These are phyloP conservation scores for Tanytarsus gracilentus DNA, from an alignment of 2,888 invertebrate genomes.

Conservation along the genomic window DNA sequence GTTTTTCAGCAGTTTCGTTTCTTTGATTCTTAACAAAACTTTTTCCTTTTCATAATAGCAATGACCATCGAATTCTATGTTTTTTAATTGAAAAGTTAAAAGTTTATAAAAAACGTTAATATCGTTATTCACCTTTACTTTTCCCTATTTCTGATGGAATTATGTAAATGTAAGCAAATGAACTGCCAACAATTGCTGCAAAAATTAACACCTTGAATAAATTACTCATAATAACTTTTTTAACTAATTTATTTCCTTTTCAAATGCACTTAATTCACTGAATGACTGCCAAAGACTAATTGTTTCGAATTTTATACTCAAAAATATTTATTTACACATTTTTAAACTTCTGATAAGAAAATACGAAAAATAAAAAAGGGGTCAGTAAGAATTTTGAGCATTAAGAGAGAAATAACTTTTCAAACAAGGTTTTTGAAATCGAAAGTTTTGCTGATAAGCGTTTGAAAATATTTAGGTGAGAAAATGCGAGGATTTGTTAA, in stretches of 20 bases:
- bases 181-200: neutral
- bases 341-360: too few relatives aligned
- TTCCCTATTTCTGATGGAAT: conserved; percentile 2
- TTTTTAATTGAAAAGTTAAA: neutral
- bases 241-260: neutral
- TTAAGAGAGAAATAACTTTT: too few relatives aligned
- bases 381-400: too few relatives aligned
- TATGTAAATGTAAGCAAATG: conserved; percentile 4
- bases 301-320: too few relatives aligned
- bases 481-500: too few relatives aligned
- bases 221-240: neutral
- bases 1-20: neutral
- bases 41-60: neutral
- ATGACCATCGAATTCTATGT: neutral
- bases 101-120: neutral
- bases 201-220: neutral
- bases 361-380: too few relatives aligned
- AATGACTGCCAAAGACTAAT: neutral
- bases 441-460: too few relatives aligned
- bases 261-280: neutral
- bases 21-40: neutral
- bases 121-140: conserved; percentile 3
- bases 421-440: too few relatives aligned
- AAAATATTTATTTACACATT: too few relatives aligned
- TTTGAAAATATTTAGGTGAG: too few relatives aligned